Evolutionary conservation across 2,113 vertebrate genomes (phyloP).

Genomic region (Mormyrus iriodes): DNA sequence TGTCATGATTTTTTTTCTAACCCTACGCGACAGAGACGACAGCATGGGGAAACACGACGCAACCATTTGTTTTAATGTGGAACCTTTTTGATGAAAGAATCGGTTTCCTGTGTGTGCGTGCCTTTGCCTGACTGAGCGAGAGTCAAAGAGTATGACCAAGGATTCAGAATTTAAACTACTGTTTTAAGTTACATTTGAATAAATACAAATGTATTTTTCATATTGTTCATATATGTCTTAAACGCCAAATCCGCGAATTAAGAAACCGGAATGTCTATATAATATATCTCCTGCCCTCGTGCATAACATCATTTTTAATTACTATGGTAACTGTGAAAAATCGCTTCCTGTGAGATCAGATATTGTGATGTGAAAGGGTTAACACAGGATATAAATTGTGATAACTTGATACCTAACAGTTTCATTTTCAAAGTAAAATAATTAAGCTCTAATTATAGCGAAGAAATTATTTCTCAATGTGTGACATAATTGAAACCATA

Average conservation of each 20-base stretch:
- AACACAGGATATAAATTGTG: slow-evolving; percentile 16
- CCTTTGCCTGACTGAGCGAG: background rate
- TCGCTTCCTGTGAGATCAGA: slow-evolving; percentile 15
- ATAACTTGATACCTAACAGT: slow-evolving; percentile 11
- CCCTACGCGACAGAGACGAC: background rate
- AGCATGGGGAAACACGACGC: background rate
- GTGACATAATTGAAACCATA: background rate
- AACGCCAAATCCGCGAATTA: background rate
- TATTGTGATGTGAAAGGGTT: slow-evolving; percentile 11
- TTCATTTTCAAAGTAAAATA: slow-evolving; percentile 11
- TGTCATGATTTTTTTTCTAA: slow-evolving; percentile 10
- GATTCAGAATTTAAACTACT: background rate
- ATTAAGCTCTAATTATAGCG: background rate
- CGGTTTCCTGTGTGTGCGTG: background rate
- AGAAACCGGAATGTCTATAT: slow-evolving; percentile 1
- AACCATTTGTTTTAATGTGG: background rate
- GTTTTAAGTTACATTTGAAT: background rate
- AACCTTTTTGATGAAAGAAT: background rate
- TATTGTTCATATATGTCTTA: background rate
- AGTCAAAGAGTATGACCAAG: background rate
- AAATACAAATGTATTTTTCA: background rate
- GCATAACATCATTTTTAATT: slow-evolving; percentile 2
- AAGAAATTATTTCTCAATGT: background rate
- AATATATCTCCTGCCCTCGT: slow-evolving; percentile 6
- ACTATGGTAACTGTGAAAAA: slow-evolving; percentile 30